Evolutionary conservation across 2,797 vertebrate species (phyloP).

Genomic region (Falco concolor): DNA sequence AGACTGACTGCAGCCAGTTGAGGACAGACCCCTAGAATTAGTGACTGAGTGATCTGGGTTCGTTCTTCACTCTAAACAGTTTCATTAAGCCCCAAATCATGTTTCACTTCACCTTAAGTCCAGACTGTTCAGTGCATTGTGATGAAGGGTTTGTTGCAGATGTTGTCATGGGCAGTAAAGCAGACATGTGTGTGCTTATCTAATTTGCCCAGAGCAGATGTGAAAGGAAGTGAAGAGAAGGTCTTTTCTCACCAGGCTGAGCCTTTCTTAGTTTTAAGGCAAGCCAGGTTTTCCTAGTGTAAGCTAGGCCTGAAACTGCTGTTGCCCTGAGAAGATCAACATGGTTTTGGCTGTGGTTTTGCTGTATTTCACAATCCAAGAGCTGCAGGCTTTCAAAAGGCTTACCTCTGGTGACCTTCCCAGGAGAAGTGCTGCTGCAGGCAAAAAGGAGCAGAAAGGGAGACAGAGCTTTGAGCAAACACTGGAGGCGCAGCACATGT

Average conservation of each 20-base stretch:
- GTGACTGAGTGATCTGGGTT: background rate
- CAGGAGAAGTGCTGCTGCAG: background rate
- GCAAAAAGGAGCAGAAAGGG: background rate
- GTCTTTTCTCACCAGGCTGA: background rate
- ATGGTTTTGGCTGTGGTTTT: background rate
- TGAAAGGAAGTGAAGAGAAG: background rate
- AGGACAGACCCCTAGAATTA: background rate
- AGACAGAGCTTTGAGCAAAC: background rate
- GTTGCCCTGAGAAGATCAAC: background rate
- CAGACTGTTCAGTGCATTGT: background rate
- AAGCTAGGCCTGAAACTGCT: background rate
- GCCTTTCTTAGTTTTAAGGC: background rate
- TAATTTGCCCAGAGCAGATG: background rate
- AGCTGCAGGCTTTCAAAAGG: background rate
- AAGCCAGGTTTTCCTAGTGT: background rate
- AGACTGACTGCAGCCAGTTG: background rate
- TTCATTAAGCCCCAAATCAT: background rate
- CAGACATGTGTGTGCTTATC: background rate
- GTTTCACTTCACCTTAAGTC: background rate
- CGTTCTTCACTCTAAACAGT: background rate
- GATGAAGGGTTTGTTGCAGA: background rate
- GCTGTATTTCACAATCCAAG: background rate
- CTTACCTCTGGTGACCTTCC: background rate
- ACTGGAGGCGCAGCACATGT: rapidly evolving
- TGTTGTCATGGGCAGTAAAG: background rate